These are phyloP conservation scores for Lontra canadensis DNA, from an alignment of 2,113 vertebrate species.

Conservation along the genomic window DNA sequence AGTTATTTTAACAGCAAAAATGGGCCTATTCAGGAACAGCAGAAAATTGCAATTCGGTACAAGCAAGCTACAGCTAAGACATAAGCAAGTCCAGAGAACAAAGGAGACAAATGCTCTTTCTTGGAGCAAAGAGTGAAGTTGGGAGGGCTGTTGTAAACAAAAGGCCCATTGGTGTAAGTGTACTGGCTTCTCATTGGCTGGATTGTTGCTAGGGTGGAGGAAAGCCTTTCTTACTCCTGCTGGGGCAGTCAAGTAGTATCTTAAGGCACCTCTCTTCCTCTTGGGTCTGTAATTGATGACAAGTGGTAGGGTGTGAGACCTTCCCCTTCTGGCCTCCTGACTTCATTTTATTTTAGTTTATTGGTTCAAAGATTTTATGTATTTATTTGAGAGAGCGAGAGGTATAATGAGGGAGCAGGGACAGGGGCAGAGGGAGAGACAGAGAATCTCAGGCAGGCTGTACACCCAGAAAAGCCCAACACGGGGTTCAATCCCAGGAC, in stretches of 20 bases:
- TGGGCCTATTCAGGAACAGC: not conserved
- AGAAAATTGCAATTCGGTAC: not conserved
- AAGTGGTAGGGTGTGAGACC: not conserved
- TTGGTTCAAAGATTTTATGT: not conserved
- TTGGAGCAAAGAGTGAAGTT: not conserved
- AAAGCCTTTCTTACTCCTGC: not conserved
- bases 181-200: not conserved
- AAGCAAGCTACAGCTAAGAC: not conserved
- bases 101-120: not conserved
- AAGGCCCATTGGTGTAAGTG: not conserved
- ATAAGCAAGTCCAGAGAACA: not conserved
- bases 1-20: not conserved
- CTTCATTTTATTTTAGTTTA: not conserved
- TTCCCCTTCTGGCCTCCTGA: not conserved
- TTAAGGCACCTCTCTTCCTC: not conserved
- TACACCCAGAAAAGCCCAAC: not conserved
- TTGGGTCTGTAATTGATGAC: not conserved
- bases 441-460: not conserved
- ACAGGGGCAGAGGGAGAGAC: not conserved
- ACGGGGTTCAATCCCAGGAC: not conserved
- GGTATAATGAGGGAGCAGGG: no score
- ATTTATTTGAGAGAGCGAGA: not conserved
- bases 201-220: not conserved
- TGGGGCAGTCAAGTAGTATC: not conserved
- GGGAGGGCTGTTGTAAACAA: not conserved